phyloP scores from a whole-genome alignment of 2,113 vertebrate genomes.

The Hirundichthys speculiger region DNA sequence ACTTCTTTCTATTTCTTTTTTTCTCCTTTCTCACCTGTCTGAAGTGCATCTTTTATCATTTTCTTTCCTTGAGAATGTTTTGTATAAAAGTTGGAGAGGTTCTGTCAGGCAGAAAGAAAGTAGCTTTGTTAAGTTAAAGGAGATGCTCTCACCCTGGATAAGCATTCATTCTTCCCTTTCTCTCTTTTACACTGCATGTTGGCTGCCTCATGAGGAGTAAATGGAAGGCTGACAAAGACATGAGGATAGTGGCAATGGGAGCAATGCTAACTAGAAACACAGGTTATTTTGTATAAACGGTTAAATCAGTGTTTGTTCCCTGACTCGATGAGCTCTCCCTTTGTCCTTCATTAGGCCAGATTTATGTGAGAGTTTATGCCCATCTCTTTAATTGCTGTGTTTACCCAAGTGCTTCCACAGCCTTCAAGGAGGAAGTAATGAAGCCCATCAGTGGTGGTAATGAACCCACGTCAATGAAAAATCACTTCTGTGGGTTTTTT shows the following conservation, averaged over 20 bases:
- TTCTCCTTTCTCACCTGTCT: constrained; percentile 4
- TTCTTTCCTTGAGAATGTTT: constrained; percentile 33
- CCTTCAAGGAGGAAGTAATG: constrained; percentile 72
- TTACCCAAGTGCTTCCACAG: constrained; percentile 73
- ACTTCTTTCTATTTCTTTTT: constrained; percentile 27
- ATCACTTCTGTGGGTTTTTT: constrained; percentile 66
- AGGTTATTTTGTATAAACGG: constrained; percentile 66
- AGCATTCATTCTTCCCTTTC: constrained; percentile 59
- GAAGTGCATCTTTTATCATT: constrained; percentile 38
- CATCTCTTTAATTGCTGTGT: constrained; percentile 75
- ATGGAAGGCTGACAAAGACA: constrained; percentile 56
- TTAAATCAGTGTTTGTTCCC: constrained; percentile 61
- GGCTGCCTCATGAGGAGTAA: constrained; percentile 49
- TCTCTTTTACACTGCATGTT: constrained; percentile 33
- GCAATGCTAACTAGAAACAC: constrained; percentile 58
- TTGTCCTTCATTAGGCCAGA: constrained; percentile 72
- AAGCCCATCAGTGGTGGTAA: constrained; percentile 73
- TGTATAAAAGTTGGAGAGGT: constrained; percentile 32
- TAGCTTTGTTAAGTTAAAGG: constrained; percentile 55
- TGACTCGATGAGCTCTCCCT: constrained; percentile 58
- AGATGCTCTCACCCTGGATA: constrained; percentile 45
- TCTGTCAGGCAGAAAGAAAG: constrained; percentile 34
- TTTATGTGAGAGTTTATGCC: constrained; percentile 71
- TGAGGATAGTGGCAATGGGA: constrained; percentile 42
- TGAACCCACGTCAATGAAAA: constrained; percentile 74